These are phyloP conservation scores for Cryptoblepharus egeriae DNA, from an alignment of 2,797 vertebrate genomes.

Conservation along the genomic window DNA sequence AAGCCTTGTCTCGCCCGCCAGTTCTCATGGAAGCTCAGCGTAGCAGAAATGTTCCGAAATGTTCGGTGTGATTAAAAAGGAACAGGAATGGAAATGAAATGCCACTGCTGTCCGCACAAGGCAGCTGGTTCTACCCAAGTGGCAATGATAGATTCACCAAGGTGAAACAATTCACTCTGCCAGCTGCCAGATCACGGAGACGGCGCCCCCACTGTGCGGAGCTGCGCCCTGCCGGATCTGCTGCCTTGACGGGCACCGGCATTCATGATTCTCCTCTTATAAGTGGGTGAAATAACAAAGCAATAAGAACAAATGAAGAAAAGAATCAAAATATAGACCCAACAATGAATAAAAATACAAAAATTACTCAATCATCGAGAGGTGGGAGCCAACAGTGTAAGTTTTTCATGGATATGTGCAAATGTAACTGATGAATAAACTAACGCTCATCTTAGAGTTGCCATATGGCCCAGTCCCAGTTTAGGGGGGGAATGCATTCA, in stretches of 20 bases:
- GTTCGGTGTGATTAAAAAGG: conserved; percentile 21
- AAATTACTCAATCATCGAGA: too few species aligned
- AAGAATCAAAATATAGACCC: too few species aligned
- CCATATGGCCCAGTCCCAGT: too few species aligned
- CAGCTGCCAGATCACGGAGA: neutral
- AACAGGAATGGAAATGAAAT: conserved; percentile 16
- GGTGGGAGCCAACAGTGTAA: too few species aligned
- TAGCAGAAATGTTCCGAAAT: conserved; percentile 21
- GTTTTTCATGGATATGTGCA: too few species aligned
- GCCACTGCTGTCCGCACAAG: neutral
- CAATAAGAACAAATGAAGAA: neutral
- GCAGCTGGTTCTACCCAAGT: conserved; percentile 2
- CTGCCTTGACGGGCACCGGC: neutral
- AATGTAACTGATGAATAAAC: too few species aligned
- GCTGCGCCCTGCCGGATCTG: neutral
- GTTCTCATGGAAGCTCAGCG: conserved; percentile 7
- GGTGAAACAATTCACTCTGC: conserved; percentile 1
- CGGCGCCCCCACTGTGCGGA: neutral
- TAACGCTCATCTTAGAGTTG: too few species aligned
- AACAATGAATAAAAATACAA: too few species aligned
- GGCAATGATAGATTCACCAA: neutral
- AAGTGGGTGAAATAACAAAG: neutral
- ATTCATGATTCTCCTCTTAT: neutral
- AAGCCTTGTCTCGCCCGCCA: neutral
- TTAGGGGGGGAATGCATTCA: too few species aligned